Percentiles rank a stretch among this genome's conserved stretches.
phyloP scores from a whole-genome alignment of 2,797 vertebrate species.

The Morus bassanus region DNA sequence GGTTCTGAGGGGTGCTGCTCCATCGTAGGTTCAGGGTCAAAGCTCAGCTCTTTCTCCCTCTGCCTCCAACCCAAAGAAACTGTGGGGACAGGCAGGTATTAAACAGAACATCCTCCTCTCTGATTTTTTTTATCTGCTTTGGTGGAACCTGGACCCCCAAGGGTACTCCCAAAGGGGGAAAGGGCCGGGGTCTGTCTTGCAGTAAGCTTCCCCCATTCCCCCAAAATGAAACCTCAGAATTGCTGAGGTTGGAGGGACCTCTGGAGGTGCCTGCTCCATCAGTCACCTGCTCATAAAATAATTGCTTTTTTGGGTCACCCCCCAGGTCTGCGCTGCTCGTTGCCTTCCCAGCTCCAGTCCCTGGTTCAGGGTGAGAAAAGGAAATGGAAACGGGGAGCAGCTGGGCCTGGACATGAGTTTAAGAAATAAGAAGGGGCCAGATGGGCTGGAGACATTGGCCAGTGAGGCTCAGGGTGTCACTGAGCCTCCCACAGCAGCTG shows the following conservation, averaged over 20 bases:
- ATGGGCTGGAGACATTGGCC: neutral
- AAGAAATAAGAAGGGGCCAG: neutral
- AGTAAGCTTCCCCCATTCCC: neutral
- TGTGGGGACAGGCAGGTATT: neutral
- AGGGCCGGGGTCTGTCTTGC: neutral
- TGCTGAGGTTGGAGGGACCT: neutral
- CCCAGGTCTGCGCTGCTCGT: neutral
- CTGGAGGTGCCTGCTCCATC: neutral
- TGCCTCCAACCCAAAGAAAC: neutral
- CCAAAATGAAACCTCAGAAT: neutral
- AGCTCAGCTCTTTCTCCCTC: neutral
- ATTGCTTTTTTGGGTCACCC: neutral
- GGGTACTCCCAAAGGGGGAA: neutral
- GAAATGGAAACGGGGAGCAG: neutral
- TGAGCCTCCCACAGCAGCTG: accelerated
- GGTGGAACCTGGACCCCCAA: neutral
- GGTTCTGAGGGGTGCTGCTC: neutral
- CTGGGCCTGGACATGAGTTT: neutral
- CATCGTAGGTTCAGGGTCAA: accelerated
- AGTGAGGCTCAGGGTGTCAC: neutral
- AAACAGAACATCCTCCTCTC: neutral
- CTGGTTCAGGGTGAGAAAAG: neutral
- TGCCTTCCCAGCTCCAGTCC: neutral
- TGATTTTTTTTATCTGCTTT: neutral
- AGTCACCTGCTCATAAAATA: neutral